Evolutionary conservation across 2,797 vertebrate species (phyloP).

Genomic region (Rousettus madagascariensis): DNA sequence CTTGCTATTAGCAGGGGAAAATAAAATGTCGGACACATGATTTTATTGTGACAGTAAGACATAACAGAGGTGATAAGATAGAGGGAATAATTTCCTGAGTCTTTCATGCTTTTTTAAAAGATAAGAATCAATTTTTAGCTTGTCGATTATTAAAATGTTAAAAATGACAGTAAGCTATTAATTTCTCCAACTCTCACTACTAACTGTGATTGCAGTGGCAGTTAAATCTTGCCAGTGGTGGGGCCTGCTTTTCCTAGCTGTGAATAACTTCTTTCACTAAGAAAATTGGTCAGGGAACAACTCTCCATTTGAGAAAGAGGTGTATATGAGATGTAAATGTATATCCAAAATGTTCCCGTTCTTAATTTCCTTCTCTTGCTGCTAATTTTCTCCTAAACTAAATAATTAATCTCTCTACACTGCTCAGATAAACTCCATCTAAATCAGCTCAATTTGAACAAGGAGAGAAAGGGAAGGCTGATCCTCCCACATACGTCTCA

Average conservation of each 20-base stretch:
- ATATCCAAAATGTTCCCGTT: conserved; percentile 57
- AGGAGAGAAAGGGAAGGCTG: too few relatives aligned
- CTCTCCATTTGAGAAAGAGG: conserved; percentile 49
- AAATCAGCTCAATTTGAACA: not conserved
- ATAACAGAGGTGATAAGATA: not conserved
- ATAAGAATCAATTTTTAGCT: not conserved
- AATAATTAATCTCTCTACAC: conserved; percentile 44
- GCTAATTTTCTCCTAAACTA: conserved; percentile 33
- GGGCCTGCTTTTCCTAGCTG: not conserved
- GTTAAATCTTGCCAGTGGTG: not conserved
- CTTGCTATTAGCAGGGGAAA: not conserved
- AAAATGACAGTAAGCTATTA: conserved; percentile 41
- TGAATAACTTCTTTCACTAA: conserved; percentile 73
- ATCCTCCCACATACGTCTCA: not conserved
- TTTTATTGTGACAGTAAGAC: not conserved
- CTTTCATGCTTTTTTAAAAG: not conserved
- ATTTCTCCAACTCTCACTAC: conserved; percentile 22
- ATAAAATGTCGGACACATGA: not conserved
- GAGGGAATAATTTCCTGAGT: not conserved
- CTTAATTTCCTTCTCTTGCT: conserved; percentile 64
- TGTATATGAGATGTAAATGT: not conserved
- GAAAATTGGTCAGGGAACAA: conserved; percentile 65
- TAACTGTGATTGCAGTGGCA: not conserved
- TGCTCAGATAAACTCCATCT: conserved; percentile 26
- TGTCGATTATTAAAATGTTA: conserved; percentile 30